Base-by-base conservation (phyloP, 2,113 vertebrate genomes). In the Atherinomorus stipes region DNA sequence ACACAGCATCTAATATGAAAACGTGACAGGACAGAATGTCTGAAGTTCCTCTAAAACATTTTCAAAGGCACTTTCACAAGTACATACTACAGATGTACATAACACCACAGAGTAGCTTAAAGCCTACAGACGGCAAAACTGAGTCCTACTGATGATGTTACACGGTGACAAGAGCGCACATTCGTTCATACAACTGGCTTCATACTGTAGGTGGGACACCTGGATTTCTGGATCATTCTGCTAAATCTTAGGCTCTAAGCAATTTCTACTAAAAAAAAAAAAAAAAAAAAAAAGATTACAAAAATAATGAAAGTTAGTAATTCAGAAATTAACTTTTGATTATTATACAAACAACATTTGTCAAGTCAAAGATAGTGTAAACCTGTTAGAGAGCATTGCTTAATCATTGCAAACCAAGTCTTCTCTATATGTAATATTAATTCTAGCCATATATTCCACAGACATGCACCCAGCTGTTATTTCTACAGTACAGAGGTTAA, bases 31-130 rank as follows among this genome's bases (percentile, higher is more conserved):
- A 94, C 90, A 93, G 90, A 94, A 92, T 94, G 91, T 93, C 91
- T 94, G 91, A 93, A 94, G 94, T 93, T 96, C 94, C 93, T 95
- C 95, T 95, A 96, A 95, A 94, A 94, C 71, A 76, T 90, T 94
- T 93, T 95, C 94, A 96, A 99, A 99, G 98, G 98, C 98, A 99
- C 98, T 99, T 99, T 95, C 95, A 96, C 95, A 91, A 96, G 94
- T 96, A 96, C 96, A 96, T 95, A 94, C 95, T 94, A 96, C 95
- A 92, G 94, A 96, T 96, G 95, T 96, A 96, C 94, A 94, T 80
- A 81, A 96, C 95, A 95, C 93, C 89, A 94, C 89, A 89, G 93
- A 76, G 81, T 42, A 81, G 94, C 91, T 93, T 93, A 94, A 93
- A 93, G 94, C 95, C 93, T 93, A 95, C 93, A 94, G 91, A 92